A percentile compares a stretch with the other conserved stretches of the same genome.
phyloP scores from a whole-genome alignment of 2,797 vertebrate genomes.

The Sebastiscus tertius region DNA sequence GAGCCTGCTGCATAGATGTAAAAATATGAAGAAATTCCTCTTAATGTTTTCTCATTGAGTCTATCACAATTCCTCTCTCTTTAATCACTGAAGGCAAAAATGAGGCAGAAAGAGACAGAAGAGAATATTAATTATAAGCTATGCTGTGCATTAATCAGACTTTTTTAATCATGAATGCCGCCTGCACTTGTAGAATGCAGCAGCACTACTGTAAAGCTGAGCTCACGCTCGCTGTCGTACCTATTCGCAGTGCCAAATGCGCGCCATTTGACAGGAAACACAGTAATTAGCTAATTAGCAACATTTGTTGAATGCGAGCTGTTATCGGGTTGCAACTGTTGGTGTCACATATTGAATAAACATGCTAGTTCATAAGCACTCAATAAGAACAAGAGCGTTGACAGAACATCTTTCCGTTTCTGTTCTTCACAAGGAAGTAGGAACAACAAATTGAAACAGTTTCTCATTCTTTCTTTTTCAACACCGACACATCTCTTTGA shows the following conservation, averaged over 20 bases:
- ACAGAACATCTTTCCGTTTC: conserved; percentile 35
- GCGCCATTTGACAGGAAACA: conserved; percentile 68
- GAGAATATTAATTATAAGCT: conserved; percentile 46
- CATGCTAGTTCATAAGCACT: conserved; percentile 47
- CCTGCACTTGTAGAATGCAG: conserved; percentile 24
- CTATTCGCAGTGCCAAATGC: conserved; percentile 46
- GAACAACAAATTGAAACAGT: conserved; percentile 53
- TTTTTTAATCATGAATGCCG: conserved; percentile 37
- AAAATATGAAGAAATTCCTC: not conserved
- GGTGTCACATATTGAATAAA: conserved; percentile 65
- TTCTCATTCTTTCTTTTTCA: conserved; percentile 15
- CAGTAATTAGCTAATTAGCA: conserved; percentile 78
- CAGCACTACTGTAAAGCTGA: conserved; percentile 28
- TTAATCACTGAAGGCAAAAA: conserved; percentile 16
- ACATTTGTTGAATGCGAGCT: conserved; percentile 67
- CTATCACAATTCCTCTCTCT: conserved; percentile 15
- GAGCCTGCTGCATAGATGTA: conserved; percentile 1
- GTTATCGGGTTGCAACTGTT: conserved; percentile 56
- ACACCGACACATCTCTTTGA: conserved; percentile 31
- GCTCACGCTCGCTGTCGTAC: conserved; percentile 41
- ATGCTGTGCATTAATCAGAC: conserved; percentile 41
- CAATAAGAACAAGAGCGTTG: conserved; percentile 34
- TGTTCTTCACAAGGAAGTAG: conserved; percentile 24
- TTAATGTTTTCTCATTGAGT: conserved; percentile 19
- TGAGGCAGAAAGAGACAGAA: conserved; percentile 17